These are phyloP conservation scores for Riptortus pedestris DNA, from an alignment of 1,140 invertebrate species.

Conservation along the genomic window DNA sequence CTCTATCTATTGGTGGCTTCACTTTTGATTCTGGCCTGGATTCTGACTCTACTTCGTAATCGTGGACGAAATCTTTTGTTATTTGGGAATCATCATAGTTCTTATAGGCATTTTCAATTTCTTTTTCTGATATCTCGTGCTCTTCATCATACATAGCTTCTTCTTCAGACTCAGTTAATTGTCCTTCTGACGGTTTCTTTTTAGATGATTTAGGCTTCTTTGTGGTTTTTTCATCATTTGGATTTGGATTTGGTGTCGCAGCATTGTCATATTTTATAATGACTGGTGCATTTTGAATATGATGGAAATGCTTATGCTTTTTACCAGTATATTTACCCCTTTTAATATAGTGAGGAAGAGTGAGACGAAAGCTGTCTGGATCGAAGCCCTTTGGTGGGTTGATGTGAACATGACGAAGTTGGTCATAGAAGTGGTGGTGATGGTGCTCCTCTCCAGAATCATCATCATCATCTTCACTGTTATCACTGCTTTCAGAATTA, in stretches of 20 bases:
- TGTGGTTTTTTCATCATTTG: not conserved
- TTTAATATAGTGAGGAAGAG: not conserved
- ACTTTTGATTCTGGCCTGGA: not conserved
- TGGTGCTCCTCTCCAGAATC: slow-evolving; percentile 16
- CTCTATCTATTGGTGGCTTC: not conserved
- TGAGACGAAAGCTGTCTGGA: slow-evolving; percentile 7
- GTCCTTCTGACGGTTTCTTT: slow-evolving; percentile 14
- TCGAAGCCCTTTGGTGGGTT: slow-evolving; percentile 11
- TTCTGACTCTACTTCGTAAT: slow-evolving; percentile 3
- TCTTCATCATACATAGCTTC: slow-evolving; percentile 9
- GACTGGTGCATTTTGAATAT: slow-evolving; percentile 12
- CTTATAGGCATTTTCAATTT: slow-evolving; percentile 21
- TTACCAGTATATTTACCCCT: not conserved
- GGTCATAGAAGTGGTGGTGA: slow-evolving; percentile 22
- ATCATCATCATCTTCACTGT: not conserved
- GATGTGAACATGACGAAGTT: slow-evolving; percentile 15
- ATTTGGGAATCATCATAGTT: slow-evolving; percentile 8
- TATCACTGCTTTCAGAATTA: not conserved
- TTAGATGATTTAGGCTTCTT: slow-evolving; percentile 9
- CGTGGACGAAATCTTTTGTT: not conserved
- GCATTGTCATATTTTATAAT: not conserved
- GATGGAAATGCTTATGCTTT: slow-evolving; percentile 24
- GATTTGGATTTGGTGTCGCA: not conserved
- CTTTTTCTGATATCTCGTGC: slow-evolving; percentile 15
- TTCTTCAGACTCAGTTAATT: slow-evolving; percentile 14